Base-by-base conservation (phyloP, 1,140 invertebrate genomes). In the Bactericera cockerelli region DNA sequence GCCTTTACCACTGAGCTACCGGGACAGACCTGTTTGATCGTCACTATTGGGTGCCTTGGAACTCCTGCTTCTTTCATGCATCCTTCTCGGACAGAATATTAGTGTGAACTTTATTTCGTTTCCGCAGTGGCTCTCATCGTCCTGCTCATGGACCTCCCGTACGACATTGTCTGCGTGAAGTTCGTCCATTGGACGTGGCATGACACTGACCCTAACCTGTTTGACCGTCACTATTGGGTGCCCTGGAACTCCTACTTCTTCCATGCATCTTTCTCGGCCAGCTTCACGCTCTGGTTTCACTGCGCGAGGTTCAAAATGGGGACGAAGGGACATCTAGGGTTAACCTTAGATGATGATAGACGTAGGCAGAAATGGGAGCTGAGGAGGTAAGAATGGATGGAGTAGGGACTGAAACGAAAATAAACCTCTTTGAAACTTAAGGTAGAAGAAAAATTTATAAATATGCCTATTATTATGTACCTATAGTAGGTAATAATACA, bases 171-270 rank as follows among this genome's bases (percentile, higher is more conserved):
- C 58, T 78, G 81, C 1, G 81, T 89, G 0, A 87, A 87, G 68
- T 82, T 86, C 66, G 68, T 87, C 1, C 86, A 87, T 71, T 89
- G 86, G 86, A 86, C 82, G 0, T 89, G 86, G 86, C 86, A 90
- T 67, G 86, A 88, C 67, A 88, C 86, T 0, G 86, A 89, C 70
- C 84, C 86, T 1, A 89, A 89, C 68, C 83, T 90, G 60, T 77
- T 66, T 56, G 86, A 89, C 66, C 75, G 85, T 22, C 81, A 84
- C 69, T 89, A 88, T 70, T 85, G 81, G 79, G 85, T 87, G 0
- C 79, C 79, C 1, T 81, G 78, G 78, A 89, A 83, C 64, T 87
- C 84, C 0, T 89, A 87, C 69, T 89, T 86, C 66, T 89, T 89
- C 73, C 85, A 89, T 70, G 75, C 83, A 0, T 74, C 82, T 0